A percentile compares a stretch with the other conserved stretches of the same genome.
phyloP scores from a whole-genome alignment of 2,888 invertebrate species.

The Nebria salina region DNA sequence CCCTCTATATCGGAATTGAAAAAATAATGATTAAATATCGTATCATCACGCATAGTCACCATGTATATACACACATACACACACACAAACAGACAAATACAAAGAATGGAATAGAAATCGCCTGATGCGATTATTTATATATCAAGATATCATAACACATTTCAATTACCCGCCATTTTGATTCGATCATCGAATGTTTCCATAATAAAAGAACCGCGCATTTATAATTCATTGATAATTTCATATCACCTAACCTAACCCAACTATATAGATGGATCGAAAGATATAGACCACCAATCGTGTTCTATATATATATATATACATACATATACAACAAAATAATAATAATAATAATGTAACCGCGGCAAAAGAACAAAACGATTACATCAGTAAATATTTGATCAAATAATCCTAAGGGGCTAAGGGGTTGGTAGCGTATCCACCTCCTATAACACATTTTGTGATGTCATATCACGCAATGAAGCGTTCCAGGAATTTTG shows the following conservation, averaged over 20 bases:
- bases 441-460: no score
- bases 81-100: no score
- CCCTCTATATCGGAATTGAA: no score
- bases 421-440: not conserved
- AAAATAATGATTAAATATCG: no score
- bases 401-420: not conserved
- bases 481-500: no score
- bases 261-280: not conserved
- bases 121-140: not conserved
- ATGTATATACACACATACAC: not conserved
- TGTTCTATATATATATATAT: not conserved
- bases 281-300: no score
- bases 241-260: not conserved
- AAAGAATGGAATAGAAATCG: no score
- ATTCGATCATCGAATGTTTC: conserved; percentile 1
- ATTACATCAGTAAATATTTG: conserved; percentile 1
- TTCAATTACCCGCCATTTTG: not conserved
- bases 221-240: not conserved
- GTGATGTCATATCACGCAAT: no score
- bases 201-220: not conserved
- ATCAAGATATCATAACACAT: not conserved
- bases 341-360: not conserved
- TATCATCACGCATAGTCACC: no score
- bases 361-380: not conserved
- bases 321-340: not conserved